Base-by-base conservation (phyloP, 2,888 invertebrate species). In the Pomacea canaliculata region DNA sequence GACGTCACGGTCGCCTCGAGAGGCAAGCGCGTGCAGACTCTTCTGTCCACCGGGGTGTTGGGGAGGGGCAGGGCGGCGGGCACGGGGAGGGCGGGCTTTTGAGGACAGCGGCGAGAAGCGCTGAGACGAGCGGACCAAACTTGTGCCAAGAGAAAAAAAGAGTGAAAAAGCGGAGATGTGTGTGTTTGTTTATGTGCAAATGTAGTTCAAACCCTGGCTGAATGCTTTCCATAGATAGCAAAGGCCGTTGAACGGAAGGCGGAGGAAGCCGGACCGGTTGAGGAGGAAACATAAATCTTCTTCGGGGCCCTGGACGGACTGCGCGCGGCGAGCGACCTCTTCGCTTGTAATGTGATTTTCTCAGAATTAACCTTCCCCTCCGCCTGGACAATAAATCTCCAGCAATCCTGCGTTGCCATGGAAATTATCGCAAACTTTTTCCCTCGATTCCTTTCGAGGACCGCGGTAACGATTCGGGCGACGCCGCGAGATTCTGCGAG, bases 111-210 rank as follows among this genome's bases (percentile, higher is more conserved):
- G 37, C n/a, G 67, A 37, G 37, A 12, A 49, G 19, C 37, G 46
- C 13, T 16, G 67, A 37, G 37, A 37, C 37, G 37, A 37, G 37
- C 37, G 37, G 16, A 19, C 60, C 7, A 7, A 23, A 18, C 60
- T 60, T n/a, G 60, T 7, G n/a, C 16, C 60, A 60, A 7, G n/a
- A n/a, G 51, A 63, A 10, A 63, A 2, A 10, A 63, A 63, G 63
- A 63, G 10, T 63, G 62, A 63, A 70, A 48, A 69, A 66, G 49
- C 23, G 63, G 63, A n/a, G 70, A 56, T 65, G 49, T 51, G 27
- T 49, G 23, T 76, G 73, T 78, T 78, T 78, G 78, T 78, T 78
- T 78, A 76, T 78, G 78, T 78, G 78, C 78, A 78, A 76, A 76
- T 78, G 71, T 37, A 62, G 76, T 56, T 16, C 59, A 51, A 70